Evolutionary conservation across 2,888 invertebrate genomes (phyloP).

Genomic region (Slavum lentiscoides): DNA sequence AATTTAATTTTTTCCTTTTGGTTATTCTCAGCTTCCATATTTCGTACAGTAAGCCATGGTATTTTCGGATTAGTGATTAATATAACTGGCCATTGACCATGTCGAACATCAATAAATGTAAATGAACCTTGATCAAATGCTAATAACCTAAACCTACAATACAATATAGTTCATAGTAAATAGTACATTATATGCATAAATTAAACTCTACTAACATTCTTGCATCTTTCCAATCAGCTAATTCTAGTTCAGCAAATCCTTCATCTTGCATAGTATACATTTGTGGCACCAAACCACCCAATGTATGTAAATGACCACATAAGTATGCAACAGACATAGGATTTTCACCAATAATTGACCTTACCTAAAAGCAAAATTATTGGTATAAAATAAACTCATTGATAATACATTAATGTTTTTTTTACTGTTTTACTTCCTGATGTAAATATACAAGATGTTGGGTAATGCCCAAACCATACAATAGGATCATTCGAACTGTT

Average conservation of each 20-base stretch:
- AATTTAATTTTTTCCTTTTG: conserved; percentile 24
- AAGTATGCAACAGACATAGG: conserved; percentile 74
- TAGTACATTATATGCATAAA: neutral
- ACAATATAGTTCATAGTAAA: neutral
- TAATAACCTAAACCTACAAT: conserved; percentile 72
- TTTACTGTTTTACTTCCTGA: conserved; percentile 62
- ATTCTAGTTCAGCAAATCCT: conserved; percentile 83
- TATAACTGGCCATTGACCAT: conserved; percentile 78
- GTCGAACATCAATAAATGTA: conserved; percentile 78
- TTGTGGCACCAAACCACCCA: conserved; percentile 75
- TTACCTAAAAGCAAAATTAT: conserved; percentile 58
- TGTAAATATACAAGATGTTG: conserved; percentile 81
- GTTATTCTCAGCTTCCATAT: conserved; percentile 72
- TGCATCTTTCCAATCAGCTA: conserved; percentile 91
- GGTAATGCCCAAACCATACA: conserved; percentile 85
- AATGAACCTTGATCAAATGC: conserved; percentile 89
- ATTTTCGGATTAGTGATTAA: conserved; percentile 91
- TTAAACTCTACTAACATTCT: conserved; percentile 68
- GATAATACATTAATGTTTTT: neutral
- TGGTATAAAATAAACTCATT: neutral
- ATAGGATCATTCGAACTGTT: conserved; percentile 54
- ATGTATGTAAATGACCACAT: conserved; percentile 87
- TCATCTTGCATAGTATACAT: conserved; percentile 86
- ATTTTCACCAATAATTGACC: conserved; percentile 67
- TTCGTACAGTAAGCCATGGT: conserved; percentile 65